These are phyloP conservation scores for Bergia sp. DNA, from an alignment of 92 coral and sea anemone species.

Conservation along the genomic window DNA sequence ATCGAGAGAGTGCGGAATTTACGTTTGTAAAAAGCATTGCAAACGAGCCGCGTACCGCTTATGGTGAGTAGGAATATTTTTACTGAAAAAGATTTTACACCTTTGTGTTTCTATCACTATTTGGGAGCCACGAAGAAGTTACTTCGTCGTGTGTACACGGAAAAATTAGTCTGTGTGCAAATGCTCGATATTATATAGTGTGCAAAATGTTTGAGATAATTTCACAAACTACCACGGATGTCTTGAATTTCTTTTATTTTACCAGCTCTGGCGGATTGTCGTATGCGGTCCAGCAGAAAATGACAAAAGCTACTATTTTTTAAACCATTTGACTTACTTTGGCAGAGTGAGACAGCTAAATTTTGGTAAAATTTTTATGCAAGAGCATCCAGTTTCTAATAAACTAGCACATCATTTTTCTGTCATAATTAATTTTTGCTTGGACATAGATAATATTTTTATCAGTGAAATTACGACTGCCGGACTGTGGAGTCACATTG, in stretches of 20 bases:
- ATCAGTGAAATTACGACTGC: background rate
- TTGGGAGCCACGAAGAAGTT: background rate
- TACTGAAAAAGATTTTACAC: background rate
- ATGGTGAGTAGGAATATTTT: constrained; percentile 21
- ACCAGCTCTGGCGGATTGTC: background rate
- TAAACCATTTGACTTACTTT: no score
- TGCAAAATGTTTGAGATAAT: background rate
- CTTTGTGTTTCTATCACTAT: background rate
- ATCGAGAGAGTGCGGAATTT: constrained; percentile 14
- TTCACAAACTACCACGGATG: background rate
- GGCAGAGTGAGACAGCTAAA: no score
- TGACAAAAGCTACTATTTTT: background rate
- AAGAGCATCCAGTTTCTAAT: background rate
- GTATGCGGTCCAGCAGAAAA: background rate
- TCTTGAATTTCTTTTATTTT: background rate
- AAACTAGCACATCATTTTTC: background rate
- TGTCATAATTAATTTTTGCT: background rate
- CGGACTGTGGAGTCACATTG: background rate
- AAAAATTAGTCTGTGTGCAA: background rate
- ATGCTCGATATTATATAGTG: background rate
- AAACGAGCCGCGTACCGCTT: constrained; percentile 8
- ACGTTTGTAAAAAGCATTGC: constrained; percentile 4
- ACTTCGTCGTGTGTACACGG: background rate
- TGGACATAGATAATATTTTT: background rate
- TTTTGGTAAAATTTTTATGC: no score